These are phyloP conservation scores for Lepus townsendii DNA, from an alignment of 2,797 vertebrate species.

Conservation along the genomic window DNA sequence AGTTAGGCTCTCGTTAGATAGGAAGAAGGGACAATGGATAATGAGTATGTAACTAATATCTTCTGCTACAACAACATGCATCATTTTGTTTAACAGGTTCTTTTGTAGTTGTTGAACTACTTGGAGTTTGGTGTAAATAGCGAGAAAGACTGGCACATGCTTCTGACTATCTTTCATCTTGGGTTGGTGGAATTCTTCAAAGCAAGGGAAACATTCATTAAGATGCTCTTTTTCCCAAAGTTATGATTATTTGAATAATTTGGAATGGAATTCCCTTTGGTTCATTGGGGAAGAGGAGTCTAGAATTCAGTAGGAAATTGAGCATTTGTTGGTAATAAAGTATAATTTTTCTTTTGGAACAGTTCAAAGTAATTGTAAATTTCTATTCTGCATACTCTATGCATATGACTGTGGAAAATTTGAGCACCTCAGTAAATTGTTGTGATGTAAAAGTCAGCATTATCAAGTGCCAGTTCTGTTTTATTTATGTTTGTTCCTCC, in stretches of 20 bases:
- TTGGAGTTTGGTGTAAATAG: not conserved
- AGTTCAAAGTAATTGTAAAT: not conserved
- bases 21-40: not conserved
- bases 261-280: not conserved
- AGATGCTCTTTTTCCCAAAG: not conserved
- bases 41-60: not conserved
- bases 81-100: not conserved
- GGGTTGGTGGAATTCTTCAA: not conserved
- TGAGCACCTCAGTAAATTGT: not conserved
- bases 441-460: conserved; percentile 1
- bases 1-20: not conserved
- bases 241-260: not conserved
- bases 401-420: not conserved
- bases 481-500: not conserved
- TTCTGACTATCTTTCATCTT: not conserved
- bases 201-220: not conserved
- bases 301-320: not conserved
- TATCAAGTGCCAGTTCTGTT: not conserved
- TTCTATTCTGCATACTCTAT: not conserved
- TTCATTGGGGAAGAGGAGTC: not conserved
- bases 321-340: not conserved
- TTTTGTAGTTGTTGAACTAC: not conserved
- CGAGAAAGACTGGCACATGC: not conserved
- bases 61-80: not conserved
- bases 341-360: not conserved